phyloP scores from a whole-genome alignment of 2,113 vertebrate species.

The Coptodon bakossiorum region DNA sequence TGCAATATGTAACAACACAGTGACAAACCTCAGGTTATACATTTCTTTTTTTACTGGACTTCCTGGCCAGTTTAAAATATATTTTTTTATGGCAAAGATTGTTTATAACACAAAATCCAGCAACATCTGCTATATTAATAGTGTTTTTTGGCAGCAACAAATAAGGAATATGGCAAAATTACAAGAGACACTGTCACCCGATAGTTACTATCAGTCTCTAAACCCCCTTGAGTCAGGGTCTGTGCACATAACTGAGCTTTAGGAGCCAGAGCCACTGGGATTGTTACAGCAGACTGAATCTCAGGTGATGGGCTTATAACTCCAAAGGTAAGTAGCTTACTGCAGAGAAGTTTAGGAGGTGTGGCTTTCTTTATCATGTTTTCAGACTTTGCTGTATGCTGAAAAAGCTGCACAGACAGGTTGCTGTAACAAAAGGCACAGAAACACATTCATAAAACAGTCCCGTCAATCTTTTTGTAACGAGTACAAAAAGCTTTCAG shows the following conservation, averaged over 20 bases:
- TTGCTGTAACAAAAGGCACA: not conserved
- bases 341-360: not conserved
- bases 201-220: not conserved
- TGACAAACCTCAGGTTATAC: not conserved
- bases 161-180: not conserved
- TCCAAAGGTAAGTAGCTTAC: not conserved
- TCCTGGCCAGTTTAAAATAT: not conserved
- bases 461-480: not conserved
- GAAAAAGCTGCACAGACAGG: not conserved
- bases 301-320: not conserved
- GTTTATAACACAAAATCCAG: not conserved
- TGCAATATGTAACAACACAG: not conserved
- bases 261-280: not conserved
- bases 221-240: not conserved
- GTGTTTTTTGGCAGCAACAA: not conserved
- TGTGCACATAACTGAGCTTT: not conserved
- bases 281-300: not conserved
- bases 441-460: not conserved
- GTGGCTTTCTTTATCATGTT: not conserved
- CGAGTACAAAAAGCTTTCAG: not conserved
- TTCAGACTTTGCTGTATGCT: not conserved
- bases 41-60: not conserved
- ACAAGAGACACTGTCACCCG: not conserved
- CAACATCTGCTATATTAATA: rapidly evolving
- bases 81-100: not conserved